Base-by-base conservation (phyloP, 53 echinoderm and acorn worm genomes). In the Hippasteria phrygiana region DNA sequence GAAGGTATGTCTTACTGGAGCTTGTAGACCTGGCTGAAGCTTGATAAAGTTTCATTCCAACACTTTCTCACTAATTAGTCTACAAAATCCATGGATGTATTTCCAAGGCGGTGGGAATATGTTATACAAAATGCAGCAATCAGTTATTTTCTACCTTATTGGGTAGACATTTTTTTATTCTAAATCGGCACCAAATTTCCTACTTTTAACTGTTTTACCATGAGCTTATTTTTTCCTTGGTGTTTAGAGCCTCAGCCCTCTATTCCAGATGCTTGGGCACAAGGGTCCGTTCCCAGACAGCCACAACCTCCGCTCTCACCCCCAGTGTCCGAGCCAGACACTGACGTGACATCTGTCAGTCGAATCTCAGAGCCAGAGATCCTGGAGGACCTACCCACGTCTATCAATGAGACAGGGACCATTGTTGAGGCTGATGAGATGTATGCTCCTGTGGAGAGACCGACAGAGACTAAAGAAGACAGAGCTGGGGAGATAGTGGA, bases 201-300 rank as follows among this genome's bases (percentile, higher is more conserved):
- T 38, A 26, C 38, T 41, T n/a, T 31, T 88, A 55, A n/a, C 33
- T n/a, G n/a, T n/a, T n/a, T n/a, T n/a, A n/a, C n/a, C n/a, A n/a
- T n/a, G n/a, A 45, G 6, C 46, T 45, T 45, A 11, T 11, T 45
- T 45, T 45, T 11, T 45, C 46, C 11, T 45, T 5, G 6, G 11
- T 20, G 43, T 54, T 27, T 76, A 98, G 98, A 98, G 38, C 95
- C 98, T 6, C 62, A 88, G 55, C 94, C 98, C 16, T 92, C 92
- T 46, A 73, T 89, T 10, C 93, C 95, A 31, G 98, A 98, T 90
- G 95, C 98, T 10, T 98, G 98, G 98, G 98, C 98, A 45, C 98
- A 98, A 73, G 98, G 98, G 14, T 95, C 95, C 0, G 95, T 98
- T 31, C 98, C 98, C 28, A 91, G 92, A 55, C 90, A 91, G 62